Percentiles rank a stretch among this genome's conserved stretches.
These are phyloP conservation scores for Cheilosia vulpina DNA, from an alignment of 2,888 invertebrate genomes.

Conservation along the genomic window DNA sequence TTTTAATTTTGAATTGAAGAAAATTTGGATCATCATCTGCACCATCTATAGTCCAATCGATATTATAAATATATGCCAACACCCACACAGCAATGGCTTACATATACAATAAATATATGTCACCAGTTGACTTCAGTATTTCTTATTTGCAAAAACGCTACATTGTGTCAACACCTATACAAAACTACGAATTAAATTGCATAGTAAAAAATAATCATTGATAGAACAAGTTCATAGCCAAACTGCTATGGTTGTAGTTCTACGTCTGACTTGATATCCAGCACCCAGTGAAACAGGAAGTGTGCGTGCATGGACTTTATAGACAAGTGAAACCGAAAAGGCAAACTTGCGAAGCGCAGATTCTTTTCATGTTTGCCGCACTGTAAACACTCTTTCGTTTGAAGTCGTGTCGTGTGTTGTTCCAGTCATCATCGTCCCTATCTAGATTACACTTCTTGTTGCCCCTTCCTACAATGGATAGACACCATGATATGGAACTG, in stretches of 20 bases:
- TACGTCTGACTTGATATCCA: neutral
- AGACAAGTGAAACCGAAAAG: slow-evolving; percentile 55
- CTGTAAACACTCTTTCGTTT: slow-evolving; percentile 59
- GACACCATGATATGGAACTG: too few species aligned
- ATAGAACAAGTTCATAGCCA: neutral
- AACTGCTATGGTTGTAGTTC: neutral
- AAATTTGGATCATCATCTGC: too few species aligned
- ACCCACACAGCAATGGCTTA: too few species aligned
- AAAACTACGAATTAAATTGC: too few species aligned
- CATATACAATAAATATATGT: too few species aligned
- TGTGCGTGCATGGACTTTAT: slow-evolving; percentile 17
- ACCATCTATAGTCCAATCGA: too few species aligned
- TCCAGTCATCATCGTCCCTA: slow-evolving; percentile 17
- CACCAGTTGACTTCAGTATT: too few species aligned
- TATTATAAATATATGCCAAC: too few species aligned
- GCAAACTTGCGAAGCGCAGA: slow-evolving; percentile 35
- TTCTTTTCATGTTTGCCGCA: slow-evolving; percentile 56
- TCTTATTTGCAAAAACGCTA: too few species aligned
- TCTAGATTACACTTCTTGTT: neutral
- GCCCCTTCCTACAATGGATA: neutral
- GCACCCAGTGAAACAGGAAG: slow-evolving; percentile 35
- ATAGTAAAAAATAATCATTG: too few species aligned
- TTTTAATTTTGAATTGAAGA: too few species aligned
- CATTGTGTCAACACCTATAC: too few species aligned
- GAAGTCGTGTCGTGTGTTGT: slow-evolving; percentile 52